These are phyloP conservation scores for Tringa solitaria DNA, from an alignment of 2,113 vertebrate genomes.

Conservation along the genomic window DNA sequence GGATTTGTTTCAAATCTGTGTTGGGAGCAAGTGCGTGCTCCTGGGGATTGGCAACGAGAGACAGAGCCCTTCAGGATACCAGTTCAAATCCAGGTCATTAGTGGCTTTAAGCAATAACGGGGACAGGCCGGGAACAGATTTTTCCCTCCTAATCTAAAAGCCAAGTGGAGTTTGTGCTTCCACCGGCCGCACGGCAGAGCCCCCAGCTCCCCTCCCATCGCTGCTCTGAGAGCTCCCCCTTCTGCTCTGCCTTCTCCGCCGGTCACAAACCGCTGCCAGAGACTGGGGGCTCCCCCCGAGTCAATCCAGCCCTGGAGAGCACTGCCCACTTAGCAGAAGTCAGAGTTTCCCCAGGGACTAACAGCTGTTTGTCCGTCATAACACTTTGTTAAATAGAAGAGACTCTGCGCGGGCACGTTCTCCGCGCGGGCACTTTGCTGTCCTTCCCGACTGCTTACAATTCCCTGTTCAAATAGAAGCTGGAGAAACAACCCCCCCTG, in stretches of 20 bases:
- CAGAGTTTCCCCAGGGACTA: no score
- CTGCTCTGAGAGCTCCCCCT: background rate
- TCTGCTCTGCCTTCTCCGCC: background rate
- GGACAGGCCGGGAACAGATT: background rate
- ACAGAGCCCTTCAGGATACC: background rate
- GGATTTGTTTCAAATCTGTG: conserved; percentile 1
- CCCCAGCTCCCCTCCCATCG: background rate
- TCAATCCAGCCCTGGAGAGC: background rate
- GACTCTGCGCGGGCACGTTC: background rate
- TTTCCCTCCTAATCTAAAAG: background rate
- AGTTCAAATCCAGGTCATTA: background rate
- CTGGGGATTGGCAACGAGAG: background rate
- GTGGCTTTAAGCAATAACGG: background rate
- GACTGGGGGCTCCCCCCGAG: background rate
- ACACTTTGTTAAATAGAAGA: background rate
- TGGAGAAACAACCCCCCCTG: background rate
- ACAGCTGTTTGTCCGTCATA: background rate
- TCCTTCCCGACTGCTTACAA: background rate
- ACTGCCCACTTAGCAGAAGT: fast-evolving
- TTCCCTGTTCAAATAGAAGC: background rate
- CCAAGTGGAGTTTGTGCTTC: background rate
- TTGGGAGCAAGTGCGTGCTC: background rate
- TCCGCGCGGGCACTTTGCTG: background rate
- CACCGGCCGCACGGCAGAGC: fast-evolving
- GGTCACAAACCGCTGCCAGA: no score